phyloP scores from a whole-genome alignment of 2,797 vertebrate species.

The Alectoris magna region DNA sequence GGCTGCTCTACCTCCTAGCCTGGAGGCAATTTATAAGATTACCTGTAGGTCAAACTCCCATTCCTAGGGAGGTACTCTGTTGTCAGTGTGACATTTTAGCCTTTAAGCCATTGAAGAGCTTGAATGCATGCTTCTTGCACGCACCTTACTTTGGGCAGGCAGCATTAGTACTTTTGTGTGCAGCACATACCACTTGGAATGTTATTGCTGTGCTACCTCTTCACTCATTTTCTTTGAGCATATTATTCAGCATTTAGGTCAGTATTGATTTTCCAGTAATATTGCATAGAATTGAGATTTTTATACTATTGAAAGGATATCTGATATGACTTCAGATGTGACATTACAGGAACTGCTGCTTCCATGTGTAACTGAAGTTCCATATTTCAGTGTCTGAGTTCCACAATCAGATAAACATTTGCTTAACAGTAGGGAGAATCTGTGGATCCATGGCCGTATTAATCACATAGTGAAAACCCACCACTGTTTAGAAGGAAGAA shows the following conservation, averaged over 20 bases:
- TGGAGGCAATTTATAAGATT: neutral
- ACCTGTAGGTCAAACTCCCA: neutral
- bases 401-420: neutral
- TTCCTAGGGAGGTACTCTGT: neutral
- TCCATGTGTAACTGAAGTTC: neutral
- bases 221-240: neutral
- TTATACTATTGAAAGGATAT: neutral
- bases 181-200: neutral
- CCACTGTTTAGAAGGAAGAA: neutral
- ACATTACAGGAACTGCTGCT: neutral
- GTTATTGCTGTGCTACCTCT: neutral
- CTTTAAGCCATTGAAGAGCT: neutral
- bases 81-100: neutral
- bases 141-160: neutral
- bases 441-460: neutral
- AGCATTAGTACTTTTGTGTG: neutral
- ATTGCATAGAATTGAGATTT: neutral
- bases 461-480: neutral
- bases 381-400: neutral
- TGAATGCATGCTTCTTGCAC: neutral
- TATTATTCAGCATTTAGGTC: neutral
- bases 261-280: neutral
- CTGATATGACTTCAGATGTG: neutral
- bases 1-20: neutral
- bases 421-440: neutral